These are phyloP conservation scores for Drosophila rufa DNA, from an alignment of 1,140 invertebrate genomes.

Conservation along the genomic window DNA sequence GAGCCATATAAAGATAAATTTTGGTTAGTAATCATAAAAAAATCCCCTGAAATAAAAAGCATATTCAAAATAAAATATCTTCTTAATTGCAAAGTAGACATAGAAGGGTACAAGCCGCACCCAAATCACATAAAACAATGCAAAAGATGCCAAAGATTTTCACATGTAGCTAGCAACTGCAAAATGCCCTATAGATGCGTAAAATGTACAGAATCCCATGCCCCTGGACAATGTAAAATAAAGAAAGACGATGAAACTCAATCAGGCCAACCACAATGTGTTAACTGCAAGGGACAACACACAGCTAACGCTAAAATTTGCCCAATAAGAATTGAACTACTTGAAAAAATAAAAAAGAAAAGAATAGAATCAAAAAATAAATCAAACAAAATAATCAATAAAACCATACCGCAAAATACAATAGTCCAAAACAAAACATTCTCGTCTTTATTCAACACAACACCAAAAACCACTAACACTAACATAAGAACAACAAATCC, in stretches of 20 bases:
- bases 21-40: neutral
- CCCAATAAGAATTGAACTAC: neutral
- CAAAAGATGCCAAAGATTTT: neutral
- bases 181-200: no score
- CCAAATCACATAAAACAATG: neutral
- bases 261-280: neutral
- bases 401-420: no score
- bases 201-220: no score
- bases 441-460: no score
- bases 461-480: no score
- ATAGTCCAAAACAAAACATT: no score
- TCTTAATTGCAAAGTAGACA: neutral
- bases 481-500: no score
- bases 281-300: neutral
- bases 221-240: no score
- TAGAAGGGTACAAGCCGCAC: neutral
- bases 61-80: neutral
- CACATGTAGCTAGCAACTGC: no score
- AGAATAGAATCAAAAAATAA: neutral
- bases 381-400: no score
- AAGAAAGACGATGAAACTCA: no score
- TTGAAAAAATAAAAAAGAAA: neutral
- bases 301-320: constrained; percentile 9
- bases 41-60: neutral
- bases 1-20: neutral